Evolutionary conservation across 1,140 invertebrate genomes (phyloP), one percentile per base, ranked within the genome.

Genomic region (Apocrypta bakeri): DNA sequence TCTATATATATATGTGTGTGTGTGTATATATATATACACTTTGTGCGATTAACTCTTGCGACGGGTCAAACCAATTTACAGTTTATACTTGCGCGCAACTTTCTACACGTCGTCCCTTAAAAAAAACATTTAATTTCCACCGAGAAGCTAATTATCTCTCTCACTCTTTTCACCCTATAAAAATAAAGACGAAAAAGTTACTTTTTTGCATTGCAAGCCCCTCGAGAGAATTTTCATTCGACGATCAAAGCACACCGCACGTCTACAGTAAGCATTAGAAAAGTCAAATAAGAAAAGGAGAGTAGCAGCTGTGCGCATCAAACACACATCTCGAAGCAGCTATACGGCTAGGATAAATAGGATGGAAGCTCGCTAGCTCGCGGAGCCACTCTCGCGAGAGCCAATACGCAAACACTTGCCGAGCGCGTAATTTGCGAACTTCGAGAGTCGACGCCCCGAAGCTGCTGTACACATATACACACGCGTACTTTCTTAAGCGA

Each of bases 361-460:
- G 14, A 25, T 71, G 27, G 68, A 37, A 37, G 33, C 33, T 37
- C 33, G 33, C 33, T 4, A 37, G 68, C 48, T 56, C 17, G 48
- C 48, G 48, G 48, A 56, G 48, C 48, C 48, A 56, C 48, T 56
- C 48, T 63, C 56, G 56, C 33, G 72, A 40, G 61, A 81, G 69
- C 79, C 79, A 74, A 64, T 73, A 64, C 37, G 69, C 69, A 80
- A 80, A 80, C 71, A 81, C 31, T 72, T 42, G 42, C 29, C 71
- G 21, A 2, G 80, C 75, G 82, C 81, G 84, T 86, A 86, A 86
- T 86, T 86, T 85, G 77, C 84, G 64, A 86, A 86, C 66, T 85
- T 86, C 78, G 71, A 71, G 40, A 56, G 48, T 66, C 63, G 63
- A 66, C 68, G 73, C 37, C 56, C 27, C 61, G 63, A 31, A 27